Conservation (phyloP, 2,113 vertebrate species). For the Megaceryle torquata region DNA sequence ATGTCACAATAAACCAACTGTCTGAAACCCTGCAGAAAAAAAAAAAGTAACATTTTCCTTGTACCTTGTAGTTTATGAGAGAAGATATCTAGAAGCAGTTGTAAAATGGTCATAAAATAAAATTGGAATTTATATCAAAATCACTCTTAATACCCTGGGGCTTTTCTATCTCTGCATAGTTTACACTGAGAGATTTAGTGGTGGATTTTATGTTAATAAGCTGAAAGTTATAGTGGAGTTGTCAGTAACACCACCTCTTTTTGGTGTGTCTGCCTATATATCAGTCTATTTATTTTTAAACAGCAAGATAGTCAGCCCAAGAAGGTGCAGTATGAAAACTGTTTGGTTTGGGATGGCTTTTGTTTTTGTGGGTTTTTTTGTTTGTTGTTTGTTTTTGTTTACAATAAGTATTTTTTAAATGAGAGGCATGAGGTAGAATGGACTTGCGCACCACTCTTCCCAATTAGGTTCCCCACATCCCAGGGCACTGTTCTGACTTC, state of each 20-base stretch:
- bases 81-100: constrained; percentile 49
- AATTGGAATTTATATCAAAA: constrained; percentile 74
- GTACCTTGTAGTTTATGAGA: constrained; percentile 54
- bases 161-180: constrained; percentile 65
- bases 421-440: background rate
- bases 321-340: constrained; percentile 12
- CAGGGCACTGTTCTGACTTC: background rate
- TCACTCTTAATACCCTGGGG: constrained; percentile 62
- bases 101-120: constrained; percentile 72
- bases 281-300: constrained; percentile 67
- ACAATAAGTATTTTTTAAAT: background rate
- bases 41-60: constrained; percentile 54
- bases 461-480: background rate
- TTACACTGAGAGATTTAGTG: constrained; percentile 65
- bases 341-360: background rate
- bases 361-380: background rate
- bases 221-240: constrained; percentile 59
- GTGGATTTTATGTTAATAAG: constrained; percentile 54
- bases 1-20: constrained; percentile 69
- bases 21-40: constrained; percentile 45
- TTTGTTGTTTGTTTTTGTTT: background rate
- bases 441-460: background rate
- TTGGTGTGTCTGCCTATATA: constrained; percentile 42
- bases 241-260: constrained; percentile 17
- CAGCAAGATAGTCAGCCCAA: constrained; percentile 6